Base-by-base conservation (phyloP, 2,888 invertebrate species). In the Hylaea fasciaria region DNA sequence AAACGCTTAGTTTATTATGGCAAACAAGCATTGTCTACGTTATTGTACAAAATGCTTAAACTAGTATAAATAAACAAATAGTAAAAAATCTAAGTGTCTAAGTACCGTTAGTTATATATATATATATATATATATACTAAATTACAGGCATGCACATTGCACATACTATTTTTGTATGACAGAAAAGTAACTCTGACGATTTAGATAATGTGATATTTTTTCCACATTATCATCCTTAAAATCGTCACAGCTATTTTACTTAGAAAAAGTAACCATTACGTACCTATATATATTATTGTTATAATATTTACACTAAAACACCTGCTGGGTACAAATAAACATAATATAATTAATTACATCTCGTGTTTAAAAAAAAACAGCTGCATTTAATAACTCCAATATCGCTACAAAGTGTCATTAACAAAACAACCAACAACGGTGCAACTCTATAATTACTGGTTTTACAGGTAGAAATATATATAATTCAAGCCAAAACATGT, bases 41-140 rank as follows among this genome's bases (percentile, higher is more conserved):
- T 62, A 67, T 72, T 45, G 78, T 83, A 83, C 78, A 80, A 70
- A 64, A 60, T 66, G 70, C 72, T 77, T 81, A 78, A 48, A 68
- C 78, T 83, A 83, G 64, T 74, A 78, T 80, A 80, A 80, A 80
- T 80, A 77, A 57, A 68, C 69, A 67, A 48, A 59, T 55, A 62
- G 17, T 69, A 48, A 48, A 43, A 48, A 17, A 11, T n/a, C 37
- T n/a, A n/a, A n/a, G n/a, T n/a, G n/a, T n/a, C n/a, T n/a, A n/a
- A n/a, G n/a, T n/a, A 37, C 37, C 7, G 37, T 37, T 45, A n/a
- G n/a, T n/a, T n/a, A n/a, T n/a, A n/a, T n/a, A n/a, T n/a, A n/a
- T n/a, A n/a, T n/a, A n/a, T n/a, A n/a, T n/a, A n/a, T n/a, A n/a
- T n/a, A 0, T 43, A 43, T 5, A 8, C 17, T 43, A 43, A 17